Percentiles rank a stretch among this genome's conserved stretches.
Conservation (phyloP, 2,888 invertebrate genomes). For the Thelaira solivaga region DNA sequence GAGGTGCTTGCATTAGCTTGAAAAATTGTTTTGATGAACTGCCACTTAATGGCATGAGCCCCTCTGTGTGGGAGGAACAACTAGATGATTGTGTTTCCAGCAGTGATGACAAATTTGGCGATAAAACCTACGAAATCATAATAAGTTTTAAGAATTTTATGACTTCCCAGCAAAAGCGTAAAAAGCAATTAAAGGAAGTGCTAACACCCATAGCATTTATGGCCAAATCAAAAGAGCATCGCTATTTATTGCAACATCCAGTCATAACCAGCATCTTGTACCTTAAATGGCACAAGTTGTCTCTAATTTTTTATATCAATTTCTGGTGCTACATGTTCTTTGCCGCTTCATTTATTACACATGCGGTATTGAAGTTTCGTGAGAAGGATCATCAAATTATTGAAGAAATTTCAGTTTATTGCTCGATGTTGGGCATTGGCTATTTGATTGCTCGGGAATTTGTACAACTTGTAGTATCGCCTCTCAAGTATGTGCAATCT, state of each 20-base stretch:
- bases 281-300: slow-evolving; percentile 88
- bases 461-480: slow-evolving; percentile 84
- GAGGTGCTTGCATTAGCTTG: slow-evolving; percentile 85
- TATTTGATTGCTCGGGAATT: slow-evolving; percentile 83
- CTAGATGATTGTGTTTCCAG: slow-evolving; percentile 85
- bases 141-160: slow-evolving; percentile 85
- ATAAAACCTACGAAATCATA: slow-evolving; percentile 84
- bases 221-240: slow-evolving; percentile 82
- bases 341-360: slow-evolving; percentile 82
- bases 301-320: slow-evolving; percentile 84
- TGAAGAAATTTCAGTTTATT: slow-evolving; percentile 76
- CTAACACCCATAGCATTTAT: slow-evolving; percentile 86
- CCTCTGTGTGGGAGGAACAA: slow-evolving; percentile 82
- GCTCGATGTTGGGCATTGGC: slow-evolving; percentile 79
- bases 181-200: slow-evolving; percentile 80
- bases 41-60: slow-evolving; percentile 84
- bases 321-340: slow-evolving; percentile 84
- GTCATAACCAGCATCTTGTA: slow-evolving; percentile 87
- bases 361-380: slow-evolving; percentile 83
- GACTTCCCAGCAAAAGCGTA: slow-evolving; percentile 73
- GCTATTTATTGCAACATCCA: slow-evolving; percentile 85
- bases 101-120: slow-evolving; percentile 81
- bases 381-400: slow-evolving; percentile 77
- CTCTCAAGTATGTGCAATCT: slow-evolving; percentile 81
- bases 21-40: slow-evolving; percentile 82